Conservation (phyloP, 2,797 vertebrate species). For the Lophius americanus region DNA sequence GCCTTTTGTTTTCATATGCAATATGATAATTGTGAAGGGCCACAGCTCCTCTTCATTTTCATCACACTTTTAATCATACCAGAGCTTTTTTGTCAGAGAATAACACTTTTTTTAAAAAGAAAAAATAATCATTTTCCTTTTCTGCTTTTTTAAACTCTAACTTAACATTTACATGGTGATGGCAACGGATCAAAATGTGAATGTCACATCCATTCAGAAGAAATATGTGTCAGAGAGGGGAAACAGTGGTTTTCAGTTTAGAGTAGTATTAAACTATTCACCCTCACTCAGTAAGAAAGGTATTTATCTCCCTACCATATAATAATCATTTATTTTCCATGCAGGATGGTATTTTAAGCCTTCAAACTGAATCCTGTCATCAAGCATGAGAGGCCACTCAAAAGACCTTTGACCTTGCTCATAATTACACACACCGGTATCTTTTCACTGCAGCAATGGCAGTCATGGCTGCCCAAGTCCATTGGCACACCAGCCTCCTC, state of each 20-base stretch:
- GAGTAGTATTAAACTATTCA: constrained; percentile 33
- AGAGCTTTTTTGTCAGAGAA: constrained; percentile 45
- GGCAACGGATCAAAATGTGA: constrained; percentile 47
- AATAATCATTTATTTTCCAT: constrained; percentile 39
- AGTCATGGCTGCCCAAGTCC: constrained; percentile 77
- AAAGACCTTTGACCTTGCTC: constrained; percentile 80
- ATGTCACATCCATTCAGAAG: constrained; percentile 60
- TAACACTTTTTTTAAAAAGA: constrained; percentile 19
- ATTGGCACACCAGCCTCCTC: constrained; percentile 79
- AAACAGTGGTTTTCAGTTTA: constrained; percentile 39
- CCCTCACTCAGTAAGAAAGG: constrained; percentile 41
- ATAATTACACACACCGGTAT: constrained; percentile 70
- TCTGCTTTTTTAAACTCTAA: constrained; percentile 43
- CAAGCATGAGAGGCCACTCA: constrained; percentile 48
- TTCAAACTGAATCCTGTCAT: constrained; percentile 63
- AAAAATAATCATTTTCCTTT: constrained; percentile 26
- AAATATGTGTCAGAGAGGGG: constrained; percentile 50
- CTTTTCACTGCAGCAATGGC: constrained; percentile 73
- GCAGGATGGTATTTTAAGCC: constrained; percentile 51
- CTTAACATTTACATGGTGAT: constrained; percentile 75
- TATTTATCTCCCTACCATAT: constrained; percentile 32
- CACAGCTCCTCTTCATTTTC: constrained; percentile 72
- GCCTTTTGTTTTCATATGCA: constrained; percentile 79
- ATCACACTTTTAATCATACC: constrained; percentile 69
- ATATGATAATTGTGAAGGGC: constrained; percentile 80